These are phyloP conservation scores for Troilus luridus DNA, from an alignment of 2,888 invertebrate genomes.

Conservation along the genomic window DNA sequence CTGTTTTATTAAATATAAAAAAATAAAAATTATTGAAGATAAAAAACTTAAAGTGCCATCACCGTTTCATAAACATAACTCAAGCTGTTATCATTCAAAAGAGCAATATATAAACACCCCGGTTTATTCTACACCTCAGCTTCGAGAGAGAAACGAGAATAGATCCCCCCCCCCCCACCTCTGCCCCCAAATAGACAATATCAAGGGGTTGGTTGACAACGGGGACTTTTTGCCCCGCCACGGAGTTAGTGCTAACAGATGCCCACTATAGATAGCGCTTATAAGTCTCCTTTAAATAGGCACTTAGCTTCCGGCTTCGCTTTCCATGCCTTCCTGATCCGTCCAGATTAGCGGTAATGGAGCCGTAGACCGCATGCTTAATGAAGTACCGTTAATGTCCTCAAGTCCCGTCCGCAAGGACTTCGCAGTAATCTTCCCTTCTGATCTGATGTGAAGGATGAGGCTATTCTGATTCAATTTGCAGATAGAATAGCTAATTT, in stretches of 20 bases:
- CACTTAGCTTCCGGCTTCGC: slow-evolving; percentile 9
- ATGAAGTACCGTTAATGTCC: neutral
- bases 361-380: neutral
- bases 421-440: neutral
- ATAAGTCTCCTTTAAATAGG: slow-evolving; percentile 38
- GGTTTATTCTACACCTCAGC: neutral
- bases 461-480: neutral
- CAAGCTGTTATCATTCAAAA: neutral
- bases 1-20: no score
- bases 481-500: neutral
- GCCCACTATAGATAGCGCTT: slow-evolving; percentile 37
- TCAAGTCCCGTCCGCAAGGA: neutral
- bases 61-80: neutral
- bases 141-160: neutral
- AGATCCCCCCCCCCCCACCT: neutral
- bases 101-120: neutral
- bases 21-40: no score
- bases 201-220: slow-evolving; percentile 24
- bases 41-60: no score
- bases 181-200: slow-evolving; percentile 19
- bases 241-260: slow-evolving; percentile 44
- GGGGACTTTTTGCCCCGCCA: neutral
- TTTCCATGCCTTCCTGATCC: neutral
- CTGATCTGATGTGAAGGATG: neutral
- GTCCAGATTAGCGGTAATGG: slow-evolving; percentile 27